phyloP scores from a whole-genome alignment of 2,888 invertebrate genomes.

The Eupsilia transversa region DNA sequence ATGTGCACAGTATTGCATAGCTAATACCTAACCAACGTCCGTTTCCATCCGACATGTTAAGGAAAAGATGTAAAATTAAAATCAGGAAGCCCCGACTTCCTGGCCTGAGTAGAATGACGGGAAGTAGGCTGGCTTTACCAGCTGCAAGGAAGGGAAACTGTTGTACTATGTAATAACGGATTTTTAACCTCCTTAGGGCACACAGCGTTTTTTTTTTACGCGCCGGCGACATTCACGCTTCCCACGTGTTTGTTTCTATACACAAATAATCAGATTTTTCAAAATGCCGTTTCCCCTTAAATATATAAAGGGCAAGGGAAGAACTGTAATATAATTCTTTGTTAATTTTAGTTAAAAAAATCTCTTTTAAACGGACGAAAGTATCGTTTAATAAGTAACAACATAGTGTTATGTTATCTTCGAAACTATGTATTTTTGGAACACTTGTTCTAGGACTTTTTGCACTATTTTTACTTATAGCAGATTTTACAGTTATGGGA shows the following conservation, averaged over 20 bases:
- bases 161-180: not conserved
- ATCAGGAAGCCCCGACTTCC: not conserved
- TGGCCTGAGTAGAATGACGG: not conserved
- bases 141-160: not conserved
- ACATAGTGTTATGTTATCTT: too few relatives aligned
- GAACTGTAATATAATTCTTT: not conserved
- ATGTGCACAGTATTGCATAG: not conserved
- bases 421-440: too few relatives aligned
- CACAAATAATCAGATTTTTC: not conserved
- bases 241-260: not conserved
- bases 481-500: too few relatives aligned
- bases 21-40: not conserved
- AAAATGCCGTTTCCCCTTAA: too few relatives aligned
- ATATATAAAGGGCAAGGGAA: not conserved
- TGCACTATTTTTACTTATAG: too few relatives aligned
- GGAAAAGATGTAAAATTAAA: constrained; percentile 5
- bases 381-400: not conserved
- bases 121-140: not conserved
- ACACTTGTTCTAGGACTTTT: too few relatives aligned
- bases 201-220: too few relatives aligned
- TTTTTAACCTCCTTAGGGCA: too few relatives aligned
- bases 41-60: not conserved
- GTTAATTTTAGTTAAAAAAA: not conserved
- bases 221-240: too few relatives aligned
- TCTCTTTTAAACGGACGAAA: not conserved